A percentile compares a stretch with the other conserved stretches of the same genome.
Evolutionary conservation across 1,140 invertebrate species (phyloP).

Genomic region (Sycophila sp.): DNA sequence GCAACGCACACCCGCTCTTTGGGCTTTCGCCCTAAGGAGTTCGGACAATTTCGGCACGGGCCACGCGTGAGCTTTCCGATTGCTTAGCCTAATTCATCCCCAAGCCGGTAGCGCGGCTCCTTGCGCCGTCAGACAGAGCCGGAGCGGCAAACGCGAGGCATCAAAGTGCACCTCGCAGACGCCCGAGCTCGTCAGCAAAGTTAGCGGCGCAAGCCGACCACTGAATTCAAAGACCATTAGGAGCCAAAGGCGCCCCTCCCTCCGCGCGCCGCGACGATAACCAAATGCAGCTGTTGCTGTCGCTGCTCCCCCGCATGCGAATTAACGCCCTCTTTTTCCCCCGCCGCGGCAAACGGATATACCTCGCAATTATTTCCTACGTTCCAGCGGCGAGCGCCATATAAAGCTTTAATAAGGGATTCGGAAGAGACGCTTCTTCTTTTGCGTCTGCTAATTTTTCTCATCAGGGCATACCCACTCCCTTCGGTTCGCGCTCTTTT

Average conservation of each 20-base stretch:
- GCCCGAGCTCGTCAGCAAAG: constrained; percentile 52
- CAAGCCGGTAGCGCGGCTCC: constrained; percentile 39
- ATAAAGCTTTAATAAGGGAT: constrained; percentile 34
- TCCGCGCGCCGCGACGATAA: constrained; percentile 20
- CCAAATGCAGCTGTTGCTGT: constrained; percentile 23
- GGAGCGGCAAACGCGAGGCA: constrained; percentile 37
- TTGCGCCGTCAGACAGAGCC: neutral
- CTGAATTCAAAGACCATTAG: constrained; percentile 50
- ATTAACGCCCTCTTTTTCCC: neutral
- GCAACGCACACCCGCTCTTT: constrained; percentile 54
- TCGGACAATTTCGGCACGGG: constrained; percentile 57
- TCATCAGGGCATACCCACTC: constrained; percentile 25
- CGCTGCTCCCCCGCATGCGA: neutral
- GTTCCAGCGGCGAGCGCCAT: too few species aligned
- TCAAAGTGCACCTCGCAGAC: constrained; percentile 51
- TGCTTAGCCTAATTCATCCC: constrained; percentile 63
- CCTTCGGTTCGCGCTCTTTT: constrained; percentile 26
- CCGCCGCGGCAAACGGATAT: neutral
- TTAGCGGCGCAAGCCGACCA: constrained; percentile 44
- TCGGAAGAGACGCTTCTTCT: constrained; percentile 13
- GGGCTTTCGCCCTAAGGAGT: constrained; percentile 56
- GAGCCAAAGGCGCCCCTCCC: constrained; percentile 20
- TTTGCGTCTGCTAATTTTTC: constrained; percentile 31
- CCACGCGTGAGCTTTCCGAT: constrained; percentile 56
- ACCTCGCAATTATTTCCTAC: neutral